phyloP scores from a whole-genome alignment of 2,797 vertebrate species.

The Vipera latastei region DNA sequence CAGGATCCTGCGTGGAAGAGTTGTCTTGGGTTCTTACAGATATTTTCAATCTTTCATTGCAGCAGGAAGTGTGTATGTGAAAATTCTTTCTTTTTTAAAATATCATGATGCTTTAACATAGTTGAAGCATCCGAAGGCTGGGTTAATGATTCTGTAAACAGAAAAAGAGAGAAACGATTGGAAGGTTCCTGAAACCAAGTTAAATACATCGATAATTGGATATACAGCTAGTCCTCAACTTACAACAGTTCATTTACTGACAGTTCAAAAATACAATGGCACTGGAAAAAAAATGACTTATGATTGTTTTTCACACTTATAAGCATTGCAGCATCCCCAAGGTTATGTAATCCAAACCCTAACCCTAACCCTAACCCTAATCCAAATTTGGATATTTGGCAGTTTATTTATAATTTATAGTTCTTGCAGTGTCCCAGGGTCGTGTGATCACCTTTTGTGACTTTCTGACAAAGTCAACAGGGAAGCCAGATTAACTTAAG shows the following conservation, averaged over 20 bases:
- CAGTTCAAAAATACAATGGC: not conserved
- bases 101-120: not conserved
- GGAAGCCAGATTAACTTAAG: no score
- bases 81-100: no score
- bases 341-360: no score
- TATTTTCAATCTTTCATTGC: not conserved
- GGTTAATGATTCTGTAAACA: not conserved
- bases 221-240: not conserved
- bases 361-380: no score
- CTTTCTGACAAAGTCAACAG: no score
- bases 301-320: no score
- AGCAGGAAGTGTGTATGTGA: no score
- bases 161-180: not conserved
- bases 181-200: not conserved
- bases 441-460: not conserved
- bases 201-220: not conserved
- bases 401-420: no score
- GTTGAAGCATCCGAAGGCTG: not conserved
- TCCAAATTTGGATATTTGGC: no score
- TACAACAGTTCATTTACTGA: not conserved
- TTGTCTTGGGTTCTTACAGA: not conserved
- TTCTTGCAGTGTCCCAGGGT: no score
- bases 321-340: no score
- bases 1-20: not conserved
- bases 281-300: no score